Evolutionary conservation across 2,113 vertebrate species (phyloP).

Genomic region (Macrotis lagotis): DNA sequence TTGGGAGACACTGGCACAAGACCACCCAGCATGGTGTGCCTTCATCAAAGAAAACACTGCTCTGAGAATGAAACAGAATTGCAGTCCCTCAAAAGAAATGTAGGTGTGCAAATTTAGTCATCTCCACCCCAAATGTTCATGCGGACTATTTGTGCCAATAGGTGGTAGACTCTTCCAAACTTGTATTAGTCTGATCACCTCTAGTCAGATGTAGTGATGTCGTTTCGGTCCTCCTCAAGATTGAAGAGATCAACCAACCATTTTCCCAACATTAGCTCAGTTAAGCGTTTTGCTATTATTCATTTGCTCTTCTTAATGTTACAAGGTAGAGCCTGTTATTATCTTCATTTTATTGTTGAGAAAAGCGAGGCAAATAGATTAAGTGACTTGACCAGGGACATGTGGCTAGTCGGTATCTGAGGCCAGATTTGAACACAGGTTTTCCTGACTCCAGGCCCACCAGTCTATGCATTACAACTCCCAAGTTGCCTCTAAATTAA

Average conservation of each 20-base stretch:
- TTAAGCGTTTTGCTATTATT: not conserved
- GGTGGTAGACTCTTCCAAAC: no score
- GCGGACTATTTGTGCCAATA: not conserved
- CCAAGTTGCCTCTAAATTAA: not conserved
- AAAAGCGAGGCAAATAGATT: not conserved
- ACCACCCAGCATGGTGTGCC: not conserved
- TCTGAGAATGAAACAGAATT: not conserved
- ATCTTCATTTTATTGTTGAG: not conserved
- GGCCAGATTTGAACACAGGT: not conserved
- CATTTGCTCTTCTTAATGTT: not conserved
- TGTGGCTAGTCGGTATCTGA: not conserved
- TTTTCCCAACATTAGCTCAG: not conserved
- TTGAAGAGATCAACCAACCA: not conserved
- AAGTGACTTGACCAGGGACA: no score
- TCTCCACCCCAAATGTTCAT: not conserved
- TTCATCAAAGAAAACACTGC: not conserved
- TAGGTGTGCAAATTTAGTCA: not conserved
- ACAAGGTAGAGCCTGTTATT: not conserved
- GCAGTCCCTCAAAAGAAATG: not conserved
- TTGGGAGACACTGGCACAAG: not conserved
- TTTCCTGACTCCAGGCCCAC: not conserved
- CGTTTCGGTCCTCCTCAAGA: not conserved
- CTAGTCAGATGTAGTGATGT: not conserved
- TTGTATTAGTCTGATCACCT: no score
- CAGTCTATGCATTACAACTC: not conserved